A percentile compares a stretch with the other conserved stretches of the same genome.
These are phyloP conservation scores for Siniperca undulata DNA, from an alignment of 2,797 vertebrate genomes.

Conservation along the genomic window DNA sequence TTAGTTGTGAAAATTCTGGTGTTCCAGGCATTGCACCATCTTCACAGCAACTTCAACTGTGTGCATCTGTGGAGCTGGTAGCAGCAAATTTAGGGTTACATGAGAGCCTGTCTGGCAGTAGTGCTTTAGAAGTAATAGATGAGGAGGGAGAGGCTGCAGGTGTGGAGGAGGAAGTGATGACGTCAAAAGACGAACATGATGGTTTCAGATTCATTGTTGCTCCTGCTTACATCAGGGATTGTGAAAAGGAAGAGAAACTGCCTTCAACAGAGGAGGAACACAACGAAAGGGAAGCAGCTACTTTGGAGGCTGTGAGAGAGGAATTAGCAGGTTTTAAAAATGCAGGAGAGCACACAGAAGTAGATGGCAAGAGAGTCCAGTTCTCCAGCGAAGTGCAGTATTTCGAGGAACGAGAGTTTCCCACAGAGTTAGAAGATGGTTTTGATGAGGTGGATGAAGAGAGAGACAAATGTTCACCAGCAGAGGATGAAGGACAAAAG, in stretches of 20 bases:
- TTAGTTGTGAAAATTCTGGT: slow-evolving; percentile 7
- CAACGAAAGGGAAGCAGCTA: neutral
- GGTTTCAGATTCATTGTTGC: slow-evolving; percentile 46
- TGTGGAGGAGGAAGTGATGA: neutral
- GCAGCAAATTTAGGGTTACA: slow-evolving; percentile 16
- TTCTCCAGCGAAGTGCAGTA: slow-evolving; percentile 58
- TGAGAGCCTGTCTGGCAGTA: slow-evolving; percentile 53
- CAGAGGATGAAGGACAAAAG: neutral
- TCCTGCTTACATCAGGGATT: slow-evolving; percentile 12
- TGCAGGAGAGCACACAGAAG: slow-evolving; percentile 7
- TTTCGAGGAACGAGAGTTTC: slow-evolving; percentile 37
- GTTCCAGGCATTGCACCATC: neutral
- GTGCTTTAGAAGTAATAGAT: slow-evolving; percentile 14
- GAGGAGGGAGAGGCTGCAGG: slow-evolving; percentile 21
- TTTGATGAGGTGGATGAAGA: slow-evolving; percentile 45
- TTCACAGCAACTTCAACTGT: neutral
- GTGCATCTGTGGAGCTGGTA: slow-evolving; percentile 6
- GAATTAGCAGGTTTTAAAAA: slow-evolving; percentile 5
- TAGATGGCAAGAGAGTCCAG: slow-evolving; percentile 56
- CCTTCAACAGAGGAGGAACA: neutral
- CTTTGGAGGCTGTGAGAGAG: neutral
- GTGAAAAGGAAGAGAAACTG: slow-evolving; percentile 13
- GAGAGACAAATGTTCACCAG: slow-evolving; percentile 4
- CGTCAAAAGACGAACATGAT: slow-evolving; percentile 16
- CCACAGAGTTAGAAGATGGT: slow-evolving; percentile 23